A percentile compares a stretch with the other conserved stretches of the same genome.
Evolutionary conservation across 53 echinoderm and acorn worm species (phyloP).

Genomic region (Stichopus horrens): DNA sequence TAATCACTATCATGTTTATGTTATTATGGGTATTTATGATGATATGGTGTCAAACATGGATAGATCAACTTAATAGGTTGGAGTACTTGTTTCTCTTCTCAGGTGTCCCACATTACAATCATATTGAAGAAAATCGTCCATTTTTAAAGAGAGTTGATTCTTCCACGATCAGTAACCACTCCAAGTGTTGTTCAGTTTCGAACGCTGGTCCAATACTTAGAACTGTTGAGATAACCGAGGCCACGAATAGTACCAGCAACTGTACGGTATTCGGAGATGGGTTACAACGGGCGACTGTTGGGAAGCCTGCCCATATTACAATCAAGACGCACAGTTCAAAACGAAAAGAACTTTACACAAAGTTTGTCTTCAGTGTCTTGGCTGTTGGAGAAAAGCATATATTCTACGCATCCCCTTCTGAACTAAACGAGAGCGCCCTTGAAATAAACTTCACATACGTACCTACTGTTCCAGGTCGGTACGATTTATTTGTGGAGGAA

Average conservation of each 20-base stretch:
- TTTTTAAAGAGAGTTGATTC: too few relatives aligned
- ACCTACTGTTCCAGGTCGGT: background rate
- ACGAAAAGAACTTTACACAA: background rate
- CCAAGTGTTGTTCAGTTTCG: too few relatives aligned
- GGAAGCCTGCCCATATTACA: background rate
- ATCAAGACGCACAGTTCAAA: background rate
- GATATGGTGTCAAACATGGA: too few relatives aligned
- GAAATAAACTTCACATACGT: constrained; percentile 6
- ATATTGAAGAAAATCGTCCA: too few relatives aligned
- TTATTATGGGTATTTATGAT: too few relatives aligned
- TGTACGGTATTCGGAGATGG: background rate
- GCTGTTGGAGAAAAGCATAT: constrained; percentile 3
- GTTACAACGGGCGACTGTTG: background rate
- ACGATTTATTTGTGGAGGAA: background rate
- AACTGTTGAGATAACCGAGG: background rate
- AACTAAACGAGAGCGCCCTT: background rate
- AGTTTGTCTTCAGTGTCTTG: constrained; percentile 5
- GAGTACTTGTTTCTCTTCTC: too few relatives aligned
- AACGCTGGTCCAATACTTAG: too few relatives aligned
- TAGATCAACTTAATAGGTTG: too few relatives aligned
- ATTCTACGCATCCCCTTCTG: background rate
- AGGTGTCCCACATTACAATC: too few relatives aligned
- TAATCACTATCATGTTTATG: too few relatives aligned
- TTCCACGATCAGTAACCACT: too few relatives aligned
- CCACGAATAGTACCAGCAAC: background rate